These are phyloP conservation scores for Epizoanthus ramosus DNA, from an alignment of 92 coral and sea anemone species.

Conservation along the genomic window DNA sequence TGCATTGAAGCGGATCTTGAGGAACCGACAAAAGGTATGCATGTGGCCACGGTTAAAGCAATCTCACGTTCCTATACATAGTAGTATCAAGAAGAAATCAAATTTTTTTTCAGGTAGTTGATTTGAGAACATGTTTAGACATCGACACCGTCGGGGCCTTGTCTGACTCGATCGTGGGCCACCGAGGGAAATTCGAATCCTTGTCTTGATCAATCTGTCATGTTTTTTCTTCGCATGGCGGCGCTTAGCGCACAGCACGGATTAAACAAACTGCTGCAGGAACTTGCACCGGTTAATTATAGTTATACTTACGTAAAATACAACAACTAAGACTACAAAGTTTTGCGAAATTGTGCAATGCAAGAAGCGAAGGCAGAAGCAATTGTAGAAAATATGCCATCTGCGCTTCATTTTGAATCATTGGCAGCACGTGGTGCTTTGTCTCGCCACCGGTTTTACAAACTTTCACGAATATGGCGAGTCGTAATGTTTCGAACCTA, in stretches of 20 bases:
- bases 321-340: too few relatives aligned
- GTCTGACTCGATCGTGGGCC: slow-evolving; percentile 20
- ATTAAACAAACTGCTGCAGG: not conserved
- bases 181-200: slow-evolving; percentile 49
- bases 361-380: too few relatives aligned
- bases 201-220: not conserved
- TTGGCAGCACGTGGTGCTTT: slow-evolving; percentile 21
- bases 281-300: not conserved
- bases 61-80: not conserved
- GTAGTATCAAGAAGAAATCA: not conserved
- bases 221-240: not conserved
- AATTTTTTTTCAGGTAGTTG: slow-evolving; percentile 11
- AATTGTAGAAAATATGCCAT: too few relatives aligned
- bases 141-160: not conserved
- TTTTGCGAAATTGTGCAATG: too few relatives aligned
- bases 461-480: not conserved
- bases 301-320: too few relatives aligned
- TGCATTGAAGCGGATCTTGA: slow-evolving; percentile 54
- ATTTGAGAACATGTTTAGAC: not conserved
- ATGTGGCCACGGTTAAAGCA: not conserved
- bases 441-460: not conserved
- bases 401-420: not conserved
- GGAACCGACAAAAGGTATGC: slow-evolving; percentile 54
- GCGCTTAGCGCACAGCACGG: not conserved
- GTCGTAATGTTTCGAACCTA: too few relatives aligned